Percentiles rank a stretch among this genome's conserved stretches.
Conservation (phyloP, 2,113 vertebrate genomes). For the Atractosteus spatula region DNA sequence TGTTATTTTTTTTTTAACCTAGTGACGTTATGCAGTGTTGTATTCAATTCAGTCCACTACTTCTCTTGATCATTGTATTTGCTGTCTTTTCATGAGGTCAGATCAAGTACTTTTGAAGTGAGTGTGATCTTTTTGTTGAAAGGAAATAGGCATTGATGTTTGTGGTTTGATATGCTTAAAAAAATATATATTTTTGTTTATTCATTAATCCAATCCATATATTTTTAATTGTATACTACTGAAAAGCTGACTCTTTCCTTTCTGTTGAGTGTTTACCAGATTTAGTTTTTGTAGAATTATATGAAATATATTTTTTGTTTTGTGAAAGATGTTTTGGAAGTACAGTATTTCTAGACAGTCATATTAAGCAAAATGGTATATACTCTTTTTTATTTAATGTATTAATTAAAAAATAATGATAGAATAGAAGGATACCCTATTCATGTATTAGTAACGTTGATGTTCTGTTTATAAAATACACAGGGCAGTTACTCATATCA, state of each 20-base stretch:
- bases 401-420: constrained; percentile 32
- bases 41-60: constrained; percentile 53
- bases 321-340: background rate
- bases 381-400: constrained; percentile 28
- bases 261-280: no score
- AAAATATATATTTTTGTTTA: no score
- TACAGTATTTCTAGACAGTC: background rate
- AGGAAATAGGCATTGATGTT: constrained; percentile 42
- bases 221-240: no score
- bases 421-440: background rate
- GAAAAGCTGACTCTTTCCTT: no score
- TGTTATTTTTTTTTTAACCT: constrained; percentile 46
- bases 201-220: no score
- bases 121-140: constrained; percentile 26
- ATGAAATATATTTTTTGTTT: no score
- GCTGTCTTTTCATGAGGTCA: constrained; percentile 41
- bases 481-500: background rate
- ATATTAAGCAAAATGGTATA: constrained; percentile 37
- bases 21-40: constrained; percentile 54
- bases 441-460: background rate
- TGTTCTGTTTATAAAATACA: background rate
- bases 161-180: no score
- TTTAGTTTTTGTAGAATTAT: no score
- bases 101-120: no score
- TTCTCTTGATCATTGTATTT: constrained; percentile 33